Evolutionary conservation across 2,113 vertebrate genomes (phyloP), one percentile per base, ranked within the genome.

Genomic region (Grantiella picta): DNA sequence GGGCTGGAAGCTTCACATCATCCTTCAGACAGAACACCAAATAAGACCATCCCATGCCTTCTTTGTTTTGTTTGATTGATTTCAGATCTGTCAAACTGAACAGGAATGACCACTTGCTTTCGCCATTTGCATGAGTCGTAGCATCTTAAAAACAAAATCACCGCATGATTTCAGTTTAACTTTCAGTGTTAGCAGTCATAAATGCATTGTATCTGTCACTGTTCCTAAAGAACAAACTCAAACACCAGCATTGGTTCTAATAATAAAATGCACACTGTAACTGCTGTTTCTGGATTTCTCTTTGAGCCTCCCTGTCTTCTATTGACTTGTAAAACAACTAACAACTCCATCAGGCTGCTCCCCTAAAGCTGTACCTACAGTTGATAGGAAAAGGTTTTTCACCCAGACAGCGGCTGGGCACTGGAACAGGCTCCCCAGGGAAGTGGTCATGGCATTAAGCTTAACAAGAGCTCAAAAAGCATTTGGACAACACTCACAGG

Each of bases 1-100:
- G 98, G 80, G 98, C 96, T 57, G 99, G 99, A 75, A 99, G 97
- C 25, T 97, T 80, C 57, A 98, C 95, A 57, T 98, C 98, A 83
- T 99, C 99, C 94, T 98, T 99, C 92, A 99, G 97, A 94, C 97
- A 98, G 96, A 99, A 99, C 52, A 98, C 90, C 92, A 99, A 96
- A 79, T 99, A 98, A 52, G 98, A 98, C 99, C 99, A 99, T 54
- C 99, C 99, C 96, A 98, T 98, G 93, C 98, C 98, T 97, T 99
- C 98, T 77, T 97, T 98, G 97, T 98, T 99, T 95, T 99, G 98
- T 57, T 98, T 98, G 98, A 99, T 96, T 78, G 98, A 98, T 90
- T 98, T 98, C 63, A 99, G 98, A 96, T 99, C 99, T 92, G 97
- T 42, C 94, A 99, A 97, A 92, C 97, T 98, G 98, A 99, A 98